Base-by-base conservation (phyloP, 2,797 vertebrate genomes). In the Holocentrus rufus region DNA sequence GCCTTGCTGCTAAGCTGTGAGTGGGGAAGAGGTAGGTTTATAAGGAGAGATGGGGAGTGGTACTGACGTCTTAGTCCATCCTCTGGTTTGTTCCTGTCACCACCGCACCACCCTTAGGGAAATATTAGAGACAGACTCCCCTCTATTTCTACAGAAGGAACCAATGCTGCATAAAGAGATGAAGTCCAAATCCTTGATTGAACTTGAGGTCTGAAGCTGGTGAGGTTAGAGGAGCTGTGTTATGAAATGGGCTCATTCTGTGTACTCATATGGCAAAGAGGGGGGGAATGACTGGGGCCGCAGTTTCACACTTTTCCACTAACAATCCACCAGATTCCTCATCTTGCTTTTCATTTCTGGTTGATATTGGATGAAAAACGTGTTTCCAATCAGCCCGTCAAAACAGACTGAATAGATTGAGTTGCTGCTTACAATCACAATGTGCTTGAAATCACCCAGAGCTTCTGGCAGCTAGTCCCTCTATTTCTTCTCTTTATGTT, bases 61-160 rank as follows among this genome's bases (percentile, higher is more conserved):
- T 73, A 82, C 50, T 92, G 90, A 92, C 90, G 89, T 87, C 65
- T 63, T 20, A 54, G 82, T 76, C 79, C 88, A 77, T 77, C 87
- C 80, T 86, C 75, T 72, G 62, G 47, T 25, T 18, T 56, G 55
- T 53, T 68, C 72, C 72, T 65, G 84, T 82, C 89, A 84, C 86
- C 89, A 85, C 87, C 84, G 6, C 7, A 85, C 87, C 84, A 14
- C 7, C 20, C 13, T 8, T 20, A 56, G 17, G 27, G 25, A 27
- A 18, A 56, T 14, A 34, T 34, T 34, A 18, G 7, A 56, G 58
- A 30, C 54, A 31, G 30, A 27, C 20, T 18, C 15, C 54, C 54
- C 27, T 30, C 27, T 56, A 31, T 17, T 56, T 31, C 13, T 17
- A 9, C 31, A 30, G n/a, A 20, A 50, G 47, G 47, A 50, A 50